Base-by-base conservation (phyloP, 2,113 vertebrate species). In the Cyrtonyx montezumae region DNA sequence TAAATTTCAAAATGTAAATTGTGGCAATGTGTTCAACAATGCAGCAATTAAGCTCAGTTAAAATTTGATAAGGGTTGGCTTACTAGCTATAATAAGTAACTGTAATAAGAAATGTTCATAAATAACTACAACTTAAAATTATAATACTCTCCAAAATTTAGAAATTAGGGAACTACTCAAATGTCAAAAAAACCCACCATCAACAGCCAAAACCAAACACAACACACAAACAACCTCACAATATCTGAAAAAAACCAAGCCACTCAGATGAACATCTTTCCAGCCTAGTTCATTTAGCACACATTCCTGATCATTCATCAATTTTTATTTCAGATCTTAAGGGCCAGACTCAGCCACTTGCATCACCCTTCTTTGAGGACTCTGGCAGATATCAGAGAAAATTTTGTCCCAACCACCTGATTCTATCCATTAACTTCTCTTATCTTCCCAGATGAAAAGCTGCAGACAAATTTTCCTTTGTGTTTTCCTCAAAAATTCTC, bases 1-100 rank as follows among this genome's bases (percentile, higher is more conserved):
- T 71, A 40, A 83, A 82, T 77, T 89, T 92, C 48, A 86, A 91
- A 96, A 87, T 79, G n/a, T 80, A 87, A 91, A 92, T 87, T 43
- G 63, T 74, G 63, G 84, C 89, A 95, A 87, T 63, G 18, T 70
- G 91, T 84, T 92, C 84, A 79, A 89, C 79, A 42, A 91, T 9
- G 32, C 42, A 85, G 75, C 42, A 91, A 87, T 76, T 91, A 59
- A 79, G 36, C 43, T 87, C 49, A 62, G n/a, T 56, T 89, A 74
- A 70, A 59, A 93, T 71, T 48, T 63, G 59, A 82, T 77, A 77
- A 21, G 36, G 53, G 5, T 89, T 92, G 20, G 89, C 85, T 91
- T 92, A 85, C 43, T 21, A 77, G 28, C 36, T 93, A 55, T 74
- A 82, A 76, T 87, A 84, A 90, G 76, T 45, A 45, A 69, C 37